phyloP scores from a whole-genome alignment of 2,797 vertebrate genomes.

The Nyctalus aviator region DNA sequence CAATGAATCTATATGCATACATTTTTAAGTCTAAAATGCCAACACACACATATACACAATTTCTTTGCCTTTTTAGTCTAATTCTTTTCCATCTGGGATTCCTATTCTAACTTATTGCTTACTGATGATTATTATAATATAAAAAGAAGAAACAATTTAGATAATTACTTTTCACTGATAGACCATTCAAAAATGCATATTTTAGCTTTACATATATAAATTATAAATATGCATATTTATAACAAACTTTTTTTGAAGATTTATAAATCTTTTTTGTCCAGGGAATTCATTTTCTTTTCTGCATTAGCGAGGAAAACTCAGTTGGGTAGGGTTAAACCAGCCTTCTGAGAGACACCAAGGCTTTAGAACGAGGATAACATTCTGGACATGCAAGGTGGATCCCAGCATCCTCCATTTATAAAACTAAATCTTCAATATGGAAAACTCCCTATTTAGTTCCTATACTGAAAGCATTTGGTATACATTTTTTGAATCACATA shows the following conservation, averaged over 20 bases:
- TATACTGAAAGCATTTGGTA: background rate
- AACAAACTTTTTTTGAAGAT: background rate
- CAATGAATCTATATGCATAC: conserved; percentile 1
- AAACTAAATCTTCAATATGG: background rate
- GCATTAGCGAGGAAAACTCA: background rate
- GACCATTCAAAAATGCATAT: background rate
- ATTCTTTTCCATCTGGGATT: background rate
- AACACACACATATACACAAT: background rate
- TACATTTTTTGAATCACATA: background rate
- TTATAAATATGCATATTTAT: background rate
- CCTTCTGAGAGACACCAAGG: background rate
- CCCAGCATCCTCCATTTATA: background rate
- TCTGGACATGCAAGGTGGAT: background rate
- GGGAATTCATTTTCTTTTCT: background rate
- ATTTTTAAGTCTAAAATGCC: background rate
- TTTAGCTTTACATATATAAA: background rate
- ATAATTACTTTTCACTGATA: background rate
- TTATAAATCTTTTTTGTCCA: background rate
- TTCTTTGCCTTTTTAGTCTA: background rate
- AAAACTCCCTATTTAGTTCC: background rate
- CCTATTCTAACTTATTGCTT: background rate
- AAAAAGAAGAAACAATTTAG: background rate
- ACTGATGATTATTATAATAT: background rate
- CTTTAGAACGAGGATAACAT: background rate
- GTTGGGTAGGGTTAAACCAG: background rate